Percentiles rank a stretch among this genome's conserved stretches.
These are phyloP conservation scores for Mythimna vitellina DNA, from an alignment of 2,888 invertebrate genomes.

Conservation along the genomic window DNA sequence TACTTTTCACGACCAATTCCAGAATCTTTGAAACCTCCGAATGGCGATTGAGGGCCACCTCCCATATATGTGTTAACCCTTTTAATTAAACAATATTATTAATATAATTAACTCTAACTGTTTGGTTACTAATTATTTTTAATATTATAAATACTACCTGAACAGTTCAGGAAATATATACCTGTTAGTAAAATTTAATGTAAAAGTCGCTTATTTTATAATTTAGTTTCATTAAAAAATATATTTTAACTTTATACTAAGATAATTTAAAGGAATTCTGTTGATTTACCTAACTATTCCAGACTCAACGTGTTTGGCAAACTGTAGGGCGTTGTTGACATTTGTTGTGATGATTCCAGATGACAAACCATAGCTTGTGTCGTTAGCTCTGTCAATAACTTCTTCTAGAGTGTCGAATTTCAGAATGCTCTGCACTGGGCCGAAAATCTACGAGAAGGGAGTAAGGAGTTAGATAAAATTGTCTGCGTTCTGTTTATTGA, in stretches of 20 bases:
- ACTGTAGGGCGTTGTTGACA: conserved; percentile 94
- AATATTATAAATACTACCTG: no score
- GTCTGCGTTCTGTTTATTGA: background rate
- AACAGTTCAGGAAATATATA: no score
- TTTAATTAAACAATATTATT: conserved; percentile 37
- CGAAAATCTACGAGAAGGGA: conserved; percentile 93
- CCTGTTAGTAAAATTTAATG: no score
- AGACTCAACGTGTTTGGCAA: conserved; percentile 94
- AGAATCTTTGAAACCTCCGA: conserved; percentile 96
- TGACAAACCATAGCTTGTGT: conserved; percentile 95
- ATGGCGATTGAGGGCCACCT: conserved; percentile 93
- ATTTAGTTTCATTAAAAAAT: background rate
- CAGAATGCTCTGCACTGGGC: conserved; percentile 96
- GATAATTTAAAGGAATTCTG: background rate
- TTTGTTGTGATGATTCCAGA: conserved; percentile 96
- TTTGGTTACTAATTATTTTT: background rate
- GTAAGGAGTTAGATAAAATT: background rate
- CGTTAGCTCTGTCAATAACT: conserved; percentile 95
- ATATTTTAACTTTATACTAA: background rate
- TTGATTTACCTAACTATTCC: conserved; percentile 93
- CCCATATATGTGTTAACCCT: conserved; percentile 91
- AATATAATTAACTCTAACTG: background rate
- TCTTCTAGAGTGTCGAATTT: conserved; percentile 95
- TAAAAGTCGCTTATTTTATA: background rate
- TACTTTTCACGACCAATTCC: conserved; percentile 92